Conservation (phyloP, 2,113 vertebrate species). For the Uria lomvia region DNA sequence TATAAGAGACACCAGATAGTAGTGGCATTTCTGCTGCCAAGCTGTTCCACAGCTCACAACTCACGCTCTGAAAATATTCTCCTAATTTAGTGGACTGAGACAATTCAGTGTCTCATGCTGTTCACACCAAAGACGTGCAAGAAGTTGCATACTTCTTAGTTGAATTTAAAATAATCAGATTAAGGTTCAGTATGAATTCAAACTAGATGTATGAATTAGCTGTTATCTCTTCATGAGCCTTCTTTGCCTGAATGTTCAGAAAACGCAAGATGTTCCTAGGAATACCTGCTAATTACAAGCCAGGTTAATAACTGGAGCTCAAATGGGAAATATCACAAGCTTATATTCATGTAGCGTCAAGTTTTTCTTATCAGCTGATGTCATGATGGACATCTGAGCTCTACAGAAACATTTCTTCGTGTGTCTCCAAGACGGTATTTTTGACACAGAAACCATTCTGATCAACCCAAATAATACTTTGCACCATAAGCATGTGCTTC, state of each 20-base stretch:
- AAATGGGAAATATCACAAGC: not conserved
- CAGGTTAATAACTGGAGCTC: not conserved
- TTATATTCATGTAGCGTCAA: not conserved
- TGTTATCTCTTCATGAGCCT: not conserved
- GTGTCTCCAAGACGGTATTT: not conserved
- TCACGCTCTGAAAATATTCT: not conserved
- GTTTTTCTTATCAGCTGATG: not conserved
- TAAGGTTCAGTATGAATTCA: not conserved
- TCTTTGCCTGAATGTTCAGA: not conserved
- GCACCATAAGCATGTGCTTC: not conserved
- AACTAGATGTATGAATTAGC: not conserved
- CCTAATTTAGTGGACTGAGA: not conserved
- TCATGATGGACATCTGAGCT: not conserved
- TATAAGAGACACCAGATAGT: not conserved
- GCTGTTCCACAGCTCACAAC: not conserved
- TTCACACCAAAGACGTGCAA: not conserved
- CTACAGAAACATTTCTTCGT: not conserved
- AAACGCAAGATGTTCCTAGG: not conserved
- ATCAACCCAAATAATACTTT: not conserved
- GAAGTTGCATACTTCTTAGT: not conserved
- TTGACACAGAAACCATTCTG: not conserved
- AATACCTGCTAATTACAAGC: not conserved
- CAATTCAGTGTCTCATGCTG: not conserved
- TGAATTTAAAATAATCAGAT: not conserved
- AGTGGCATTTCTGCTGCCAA: not conserved